Base-by-base conservation (phyloP, 2,888 invertebrate genomes). In the Bursaphelenchus okinawaensis region DNA sequence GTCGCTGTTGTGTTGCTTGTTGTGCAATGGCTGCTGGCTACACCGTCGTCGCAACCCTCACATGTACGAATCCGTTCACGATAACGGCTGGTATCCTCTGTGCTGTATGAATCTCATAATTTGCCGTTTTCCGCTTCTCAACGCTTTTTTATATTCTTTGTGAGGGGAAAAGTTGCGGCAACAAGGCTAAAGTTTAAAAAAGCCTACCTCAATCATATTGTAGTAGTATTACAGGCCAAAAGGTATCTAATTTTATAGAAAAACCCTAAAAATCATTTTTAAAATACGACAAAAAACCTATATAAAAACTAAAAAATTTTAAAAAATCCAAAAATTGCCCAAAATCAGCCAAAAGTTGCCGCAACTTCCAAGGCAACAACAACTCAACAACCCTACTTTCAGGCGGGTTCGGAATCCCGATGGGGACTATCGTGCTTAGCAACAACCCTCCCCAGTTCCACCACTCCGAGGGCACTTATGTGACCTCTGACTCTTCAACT, bases 21-120 rank as follows among this genome's bases (percentile, higher is more conserved):
- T 81, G 24, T 81, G 81, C 70, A 81, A 81, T 61, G 79, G 81
- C 26, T 81, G 81, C 62, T 81, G 81, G 79, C 73, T 81, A 26
- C 79, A 79, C 52, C 75, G 81, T 23, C 70, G 81, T 24, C 68
- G 81, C 29, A 79, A 81, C 55, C 81, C 81, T 27, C 75, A 81
- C 57, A 70, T 72, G 71, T 81, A 81, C 69, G 79, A 81, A 70
- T 70, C 69, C 4, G 81, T 81, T 23, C 69, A 77, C 55, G 74
- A 77, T 60, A 66, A 65, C 55, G 81, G 81, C 54, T 81, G 74
- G 68, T 79, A 80, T 65, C 81, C 81, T 12, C 73, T 81, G 58
- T 81, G 81, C 70, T 81, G 81, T 80, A 62, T 55, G 62, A 62
- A 22, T 50, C 9, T 52, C 7, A 67, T 65, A 16, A 12, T 7